phyloP scores from a whole-genome alignment of 2,113 vertebrate genomes.

The Columba janthina region DNA sequence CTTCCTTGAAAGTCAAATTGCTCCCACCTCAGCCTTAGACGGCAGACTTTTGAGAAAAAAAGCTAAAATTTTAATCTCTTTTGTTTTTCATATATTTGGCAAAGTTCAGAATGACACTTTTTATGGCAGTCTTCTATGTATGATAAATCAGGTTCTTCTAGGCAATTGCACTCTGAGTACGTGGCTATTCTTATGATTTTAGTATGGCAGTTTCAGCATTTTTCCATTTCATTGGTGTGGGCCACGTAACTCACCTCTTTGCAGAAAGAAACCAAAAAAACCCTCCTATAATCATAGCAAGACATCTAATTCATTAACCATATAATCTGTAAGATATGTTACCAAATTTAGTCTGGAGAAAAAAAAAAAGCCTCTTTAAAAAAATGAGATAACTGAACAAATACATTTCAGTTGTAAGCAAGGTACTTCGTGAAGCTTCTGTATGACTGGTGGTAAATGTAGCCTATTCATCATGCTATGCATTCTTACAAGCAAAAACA shows the following conservation, averaged over 20 bases:
- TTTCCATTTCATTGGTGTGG: not conserved
- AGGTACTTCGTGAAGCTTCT: not conserved
- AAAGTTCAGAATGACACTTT: not conserved
- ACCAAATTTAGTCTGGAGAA: not conserved
- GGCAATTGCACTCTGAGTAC: not conserved
- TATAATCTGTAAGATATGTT: not conserved
- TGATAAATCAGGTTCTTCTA: not conserved
- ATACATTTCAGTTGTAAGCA: not conserved
- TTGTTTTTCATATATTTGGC: not conserved
- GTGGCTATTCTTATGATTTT: not conserved
- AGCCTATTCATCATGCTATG: not conserved
- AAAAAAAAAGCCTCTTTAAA: not conserved
- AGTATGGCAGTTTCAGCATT: not conserved
- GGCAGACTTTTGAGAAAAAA: not conserved
- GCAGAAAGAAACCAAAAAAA: not conserved
- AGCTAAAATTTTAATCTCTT: fast-evolving
- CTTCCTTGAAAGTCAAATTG: not conserved
- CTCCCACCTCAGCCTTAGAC: not conserved
- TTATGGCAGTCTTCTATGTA: not conserved
- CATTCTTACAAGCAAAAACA: not conserved
- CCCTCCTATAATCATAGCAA: fast-evolving
- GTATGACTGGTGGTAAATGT: not conserved
- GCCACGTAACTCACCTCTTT: not conserved
- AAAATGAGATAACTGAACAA: not conserved
- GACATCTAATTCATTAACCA: not conserved